Evolutionary conservation across 2,888 invertebrate species (phyloP), one percentile per base, ranked within the genome.

Genomic region (Strigamia crassipes): DNA sequence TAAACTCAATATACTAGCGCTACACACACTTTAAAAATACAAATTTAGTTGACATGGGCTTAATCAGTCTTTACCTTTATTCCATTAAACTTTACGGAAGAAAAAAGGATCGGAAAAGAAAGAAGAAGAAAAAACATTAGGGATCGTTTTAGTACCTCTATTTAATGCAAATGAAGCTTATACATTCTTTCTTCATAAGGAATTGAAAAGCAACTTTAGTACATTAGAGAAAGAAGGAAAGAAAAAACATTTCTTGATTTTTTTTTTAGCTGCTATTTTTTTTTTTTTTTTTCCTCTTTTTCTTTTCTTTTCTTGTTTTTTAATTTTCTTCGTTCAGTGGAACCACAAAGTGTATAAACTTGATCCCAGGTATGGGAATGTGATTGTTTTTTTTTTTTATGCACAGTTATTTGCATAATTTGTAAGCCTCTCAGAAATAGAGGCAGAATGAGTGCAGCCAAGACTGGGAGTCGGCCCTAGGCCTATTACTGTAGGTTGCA

Each of bases 401-500:
- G 61, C 61, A 61, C 61, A 61, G 61, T 61, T 23, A 61, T 61
- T 61, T 61, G 61, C 61, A 61, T 61, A 61, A 61, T 61, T 61
- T 61, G 61, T 61, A 61, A 61, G 61, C 61, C 18, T 61, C 61
- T 61, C 61, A 61, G 61, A 61, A 61, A 61, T 13, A 18, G 21
- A 61, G 61, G 18, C 61, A 18, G 61, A 61, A 61, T 61, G 18
- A 61, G 61, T 9, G 61, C n/a, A 61, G 61, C 61, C 61, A 61
- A 61, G 61, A 61, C 61, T 61, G 21, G 21, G 6, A 18, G 6
- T 18, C 18, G 18, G 61, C 61, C 18, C 15, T 15, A 61, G 61
- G 61, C 61, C 61, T 61, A 61, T 61, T 61, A 61, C 61, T 8
- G n/a, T 61, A 61, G 15, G 61, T 61, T 61, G 61, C 61, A 5